Percentiles rank a stretch among this genome's conserved stretches.
Evolutionary conservation across 2,797 vertebrate genomes (phyloP).

Genomic region (Acomys russatus): DNA sequence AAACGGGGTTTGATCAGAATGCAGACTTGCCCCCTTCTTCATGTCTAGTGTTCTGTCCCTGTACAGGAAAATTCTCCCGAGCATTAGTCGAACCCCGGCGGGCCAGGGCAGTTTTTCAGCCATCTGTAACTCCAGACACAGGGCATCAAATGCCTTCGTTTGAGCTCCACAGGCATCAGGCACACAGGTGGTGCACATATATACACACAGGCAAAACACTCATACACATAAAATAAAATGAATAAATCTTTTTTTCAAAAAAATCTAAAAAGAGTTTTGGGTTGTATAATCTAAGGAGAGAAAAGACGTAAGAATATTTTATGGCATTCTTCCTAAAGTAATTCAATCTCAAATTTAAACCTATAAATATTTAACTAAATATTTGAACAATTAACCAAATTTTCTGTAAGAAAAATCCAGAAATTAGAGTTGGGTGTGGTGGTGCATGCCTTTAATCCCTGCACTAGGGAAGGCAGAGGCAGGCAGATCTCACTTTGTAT

Average conservation of each 20-base stretch:
- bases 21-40: too few relatives aligned
- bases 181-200: neutral
- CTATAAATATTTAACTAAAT: constrained; percentile 36
- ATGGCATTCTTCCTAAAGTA: constrained; percentile 39
- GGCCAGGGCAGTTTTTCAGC: neutral
- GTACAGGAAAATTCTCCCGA: too few relatives aligned
- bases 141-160: neutral
- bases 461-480: too few relatives aligned
- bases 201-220: neutral
- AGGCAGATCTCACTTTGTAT: too few relatives aligned
- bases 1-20: too few relatives aligned
- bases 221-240: neutral
- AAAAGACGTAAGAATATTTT: constrained; percentile 37
- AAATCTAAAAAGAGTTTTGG: neutral
- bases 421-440: neutral
- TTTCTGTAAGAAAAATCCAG: constrained; percentile 32
- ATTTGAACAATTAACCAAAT: constrained; percentile 19
- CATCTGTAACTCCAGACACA: neutral
- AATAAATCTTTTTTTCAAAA: neutral
- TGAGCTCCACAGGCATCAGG: neutral
- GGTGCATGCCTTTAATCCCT: too few relatives aligned
- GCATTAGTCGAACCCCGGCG: too few relatives aligned
- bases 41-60: too few relatives aligned
- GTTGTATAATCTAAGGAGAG: neutral
- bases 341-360: constrained; percentile 58